A percentile compares a stretch with the other conserved stretches of the same genome.
These are phyloP conservation scores for Hippocampus guttulatus DNA, from an alignment of 2,113 vertebrate genomes.

Conservation along the genomic window DNA sequence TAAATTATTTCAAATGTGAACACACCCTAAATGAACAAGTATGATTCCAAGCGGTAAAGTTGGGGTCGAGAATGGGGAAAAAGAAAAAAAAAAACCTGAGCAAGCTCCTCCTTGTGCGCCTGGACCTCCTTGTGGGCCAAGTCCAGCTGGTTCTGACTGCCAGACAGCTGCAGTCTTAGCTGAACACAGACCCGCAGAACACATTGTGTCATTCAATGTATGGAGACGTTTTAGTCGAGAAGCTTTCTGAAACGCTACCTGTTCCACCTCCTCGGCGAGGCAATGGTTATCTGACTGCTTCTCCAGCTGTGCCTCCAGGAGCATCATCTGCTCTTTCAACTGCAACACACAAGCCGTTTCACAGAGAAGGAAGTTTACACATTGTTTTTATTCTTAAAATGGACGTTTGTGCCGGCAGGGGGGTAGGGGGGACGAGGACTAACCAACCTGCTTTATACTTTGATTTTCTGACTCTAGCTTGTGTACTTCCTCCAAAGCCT, in stretches of 20 bases:
- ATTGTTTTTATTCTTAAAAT: neutral
- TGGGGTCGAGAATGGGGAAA: neutral
- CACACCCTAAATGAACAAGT: neutral
- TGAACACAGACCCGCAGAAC: constrained; percentile 43
- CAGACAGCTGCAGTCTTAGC: constrained; percentile 81
- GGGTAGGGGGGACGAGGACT: neutral
- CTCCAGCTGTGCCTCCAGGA: constrained; percentile 86
- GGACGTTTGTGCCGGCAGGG: neutral
- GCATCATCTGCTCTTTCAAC: constrained; percentile 81
- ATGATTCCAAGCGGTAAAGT: neutral
- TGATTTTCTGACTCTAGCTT: constrained; percentile 81
- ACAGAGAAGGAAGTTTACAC: neutral
- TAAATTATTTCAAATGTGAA: neutral
- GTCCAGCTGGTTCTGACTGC: constrained; percentile 80
- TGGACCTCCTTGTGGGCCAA: constrained; percentile 78
- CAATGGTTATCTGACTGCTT: constrained; percentile 79
- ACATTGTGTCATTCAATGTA: neutral
- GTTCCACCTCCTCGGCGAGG: constrained; percentile 77
- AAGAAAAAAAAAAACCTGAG: constrained; percentile 69
- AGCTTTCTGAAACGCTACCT: constrained; percentile 54
- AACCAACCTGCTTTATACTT: constrained; percentile 77
- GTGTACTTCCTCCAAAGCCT: constrained; percentile 79
- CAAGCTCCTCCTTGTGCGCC: constrained; percentile 82
- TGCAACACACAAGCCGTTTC: constrained; percentile 38
- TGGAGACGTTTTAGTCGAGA: neutral